Conservation (phyloP, 2,113 vertebrate genomes). For the Aegithalos caudatus region DNA sequence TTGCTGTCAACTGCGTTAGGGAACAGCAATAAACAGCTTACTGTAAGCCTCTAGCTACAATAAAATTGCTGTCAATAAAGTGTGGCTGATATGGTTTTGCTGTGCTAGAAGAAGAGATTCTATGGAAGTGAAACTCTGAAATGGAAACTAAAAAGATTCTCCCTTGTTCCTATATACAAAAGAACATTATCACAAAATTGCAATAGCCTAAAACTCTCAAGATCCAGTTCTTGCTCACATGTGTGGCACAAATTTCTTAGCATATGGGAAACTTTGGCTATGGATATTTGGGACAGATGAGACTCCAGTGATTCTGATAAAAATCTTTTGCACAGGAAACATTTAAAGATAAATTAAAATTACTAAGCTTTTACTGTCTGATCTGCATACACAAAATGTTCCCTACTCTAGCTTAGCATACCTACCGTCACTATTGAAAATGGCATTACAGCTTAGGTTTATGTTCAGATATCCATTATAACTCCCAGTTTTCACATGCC, state of each 20-base stretch:
- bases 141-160: conserved; percentile 28
- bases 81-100: conserved; percentile 61
- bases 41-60: conserved; percentile 80
- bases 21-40: conserved; percentile 82
- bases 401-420: not conserved
- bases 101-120: conserved; percentile 55
- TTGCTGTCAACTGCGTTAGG: conserved; percentile 81
- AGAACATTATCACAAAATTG: conserved; percentile 22
- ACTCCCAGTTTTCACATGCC: conserved; percentile 42
- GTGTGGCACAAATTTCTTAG: not conserved
- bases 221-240: not conserved
- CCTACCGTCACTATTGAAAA: conserved; percentile 24
- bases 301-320: not conserved
- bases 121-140: conserved; percentile 57
- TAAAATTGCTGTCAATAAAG: conserved; percentile 80
- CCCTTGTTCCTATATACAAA: conserved; percentile 21
- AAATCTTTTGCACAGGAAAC: conserved; percentile 14
- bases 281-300: not conserved
- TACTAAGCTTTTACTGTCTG: not conserved
- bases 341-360: conserved; percentile 12
- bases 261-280: conserved; percentile 29
- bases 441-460: conserved; percentile 44
- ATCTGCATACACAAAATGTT: not conserved
- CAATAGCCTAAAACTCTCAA: not conserved
- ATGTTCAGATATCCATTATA: conserved; percentile 55